Conservation (phyloP, 2,888 invertebrate genomes). For the Brachynemurus nebulosus region DNA sequence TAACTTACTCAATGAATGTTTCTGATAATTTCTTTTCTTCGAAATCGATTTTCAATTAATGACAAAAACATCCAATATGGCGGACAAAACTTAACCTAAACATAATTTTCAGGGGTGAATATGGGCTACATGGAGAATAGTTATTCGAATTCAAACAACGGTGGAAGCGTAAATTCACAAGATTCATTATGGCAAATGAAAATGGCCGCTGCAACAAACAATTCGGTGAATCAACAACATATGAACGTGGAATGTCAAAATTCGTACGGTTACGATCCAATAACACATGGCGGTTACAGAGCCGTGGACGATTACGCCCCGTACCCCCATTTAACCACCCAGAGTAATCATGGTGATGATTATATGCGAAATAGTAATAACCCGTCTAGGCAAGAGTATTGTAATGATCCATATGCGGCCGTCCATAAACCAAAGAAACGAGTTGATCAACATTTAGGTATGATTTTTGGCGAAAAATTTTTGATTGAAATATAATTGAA, state of each 20-base stretch:
- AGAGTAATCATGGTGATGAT: conserved; percentile 50
- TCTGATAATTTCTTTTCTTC: too few relatives aligned
- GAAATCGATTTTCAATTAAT: too few relatives aligned
- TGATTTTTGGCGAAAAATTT: too few relatives aligned
- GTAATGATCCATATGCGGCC: conserved; percentile 76
- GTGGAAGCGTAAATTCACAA: conserved; percentile 90
- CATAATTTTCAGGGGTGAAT: conserved; percentile 62
- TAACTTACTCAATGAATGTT: not conserved
- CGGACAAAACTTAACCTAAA: too few relatives aligned
- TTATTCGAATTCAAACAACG: conserved; percentile 86
- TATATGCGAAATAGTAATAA: conserved; percentile 65
- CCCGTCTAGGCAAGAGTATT: conserved; percentile 76
- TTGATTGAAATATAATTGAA: too few relatives aligned
- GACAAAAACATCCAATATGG: too few relatives aligned
- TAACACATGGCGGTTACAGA: conserved; percentile 70
- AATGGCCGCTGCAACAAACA: conserved; percentile 62
- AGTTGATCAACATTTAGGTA: conserved; percentile 76
- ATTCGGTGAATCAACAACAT: conserved; percentile 43
- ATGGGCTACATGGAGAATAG: conserved; percentile 86
- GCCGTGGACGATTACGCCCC: conserved; percentile 74
- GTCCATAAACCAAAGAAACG: conserved; percentile 84
- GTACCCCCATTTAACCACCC: conserved; percentile 62
- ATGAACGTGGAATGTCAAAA: conserved; percentile 51
- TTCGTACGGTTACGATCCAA: conserved; percentile 63
- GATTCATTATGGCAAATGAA: conserved; percentile 92